Evolutionary conservation across 2,797 vertebrate species (phyloP).

Genomic region (Sebastes oblongus): DNA sequence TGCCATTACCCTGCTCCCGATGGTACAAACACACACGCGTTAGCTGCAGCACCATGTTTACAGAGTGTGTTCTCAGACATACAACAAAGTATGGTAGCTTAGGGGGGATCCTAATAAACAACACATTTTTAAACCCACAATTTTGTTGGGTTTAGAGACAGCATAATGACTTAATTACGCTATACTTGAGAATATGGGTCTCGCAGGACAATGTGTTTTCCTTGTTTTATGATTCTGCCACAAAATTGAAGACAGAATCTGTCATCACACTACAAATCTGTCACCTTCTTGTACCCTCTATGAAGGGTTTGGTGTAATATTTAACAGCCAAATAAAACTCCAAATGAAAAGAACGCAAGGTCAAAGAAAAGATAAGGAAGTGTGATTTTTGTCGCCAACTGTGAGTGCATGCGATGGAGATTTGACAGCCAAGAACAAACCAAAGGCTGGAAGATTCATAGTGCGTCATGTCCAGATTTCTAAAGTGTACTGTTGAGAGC

Average conservation of each 20-base stretch:
- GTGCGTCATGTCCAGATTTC: neutral
- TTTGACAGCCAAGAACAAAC: neutral
- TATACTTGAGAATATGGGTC: neutral
- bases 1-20: neutral
- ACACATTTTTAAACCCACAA: conserved; percentile 2
- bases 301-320: neutral
- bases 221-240: neutral
- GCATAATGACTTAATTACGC: conserved; percentile 8
- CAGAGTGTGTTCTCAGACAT: neutral
- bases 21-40: neutral
- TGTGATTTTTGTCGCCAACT: neutral
- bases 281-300: neutral
- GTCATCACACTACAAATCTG: neutral
- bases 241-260: neutral
- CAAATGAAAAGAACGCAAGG: neutral
- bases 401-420: neutral
- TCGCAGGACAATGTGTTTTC: neutral
- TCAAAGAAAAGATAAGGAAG: neutral
- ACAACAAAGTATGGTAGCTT: neutral
- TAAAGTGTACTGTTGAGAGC: neutral
- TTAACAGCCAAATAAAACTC: neutral
- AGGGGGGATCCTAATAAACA: neutral
- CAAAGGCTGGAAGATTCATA: neutral
- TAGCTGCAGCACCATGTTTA: neutral
- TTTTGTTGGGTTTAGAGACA: neutral